phyloP scores from a whole-genome alignment of 2,113 vertebrate species.

The Burhinus oedicnemus region DNA sequence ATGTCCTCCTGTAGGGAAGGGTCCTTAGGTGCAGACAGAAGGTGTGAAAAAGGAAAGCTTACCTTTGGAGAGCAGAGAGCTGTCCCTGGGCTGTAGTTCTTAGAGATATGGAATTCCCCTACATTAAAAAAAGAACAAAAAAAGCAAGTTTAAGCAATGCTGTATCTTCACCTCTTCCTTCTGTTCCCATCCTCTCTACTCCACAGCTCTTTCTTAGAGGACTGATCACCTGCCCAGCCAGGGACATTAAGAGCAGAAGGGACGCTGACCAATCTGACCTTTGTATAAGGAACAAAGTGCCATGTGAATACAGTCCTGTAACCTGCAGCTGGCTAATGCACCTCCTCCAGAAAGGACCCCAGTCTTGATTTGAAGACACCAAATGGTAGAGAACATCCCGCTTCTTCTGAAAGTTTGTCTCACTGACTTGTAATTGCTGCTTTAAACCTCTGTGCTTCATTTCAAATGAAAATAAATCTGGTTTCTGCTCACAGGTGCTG shows the following conservation, averaged over 20 bases:
- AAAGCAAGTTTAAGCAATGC: not conserved
- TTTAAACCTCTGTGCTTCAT: slow-evolving; percentile 10
- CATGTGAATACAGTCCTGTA: not conserved
- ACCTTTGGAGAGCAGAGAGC: not conserved
- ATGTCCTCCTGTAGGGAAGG: not conserved
- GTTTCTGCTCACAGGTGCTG: not conserved
- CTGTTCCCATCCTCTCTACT: not conserved
- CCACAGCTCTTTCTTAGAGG: not conserved
- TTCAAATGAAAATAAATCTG: slow-evolving; percentile 32
- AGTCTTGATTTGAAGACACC: not conserved
- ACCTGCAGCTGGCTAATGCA: not conserved
- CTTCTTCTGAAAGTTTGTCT: not conserved
- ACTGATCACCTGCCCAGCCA: not conserved
- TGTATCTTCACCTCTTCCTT: not conserved
- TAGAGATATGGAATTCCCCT: slow-evolving; percentile 6
- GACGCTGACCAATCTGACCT: not conserved
- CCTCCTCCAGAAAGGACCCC: not conserved
- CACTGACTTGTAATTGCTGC: not conserved
- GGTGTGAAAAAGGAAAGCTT: not conserved
- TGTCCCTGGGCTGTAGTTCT: not conserved
- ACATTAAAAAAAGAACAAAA: not conserved
- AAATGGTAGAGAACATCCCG: not conserved
- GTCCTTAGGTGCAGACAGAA: not conserved
- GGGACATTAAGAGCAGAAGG: not conserved
- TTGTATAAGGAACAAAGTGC: not conserved